phyloP scores from a whole-genome alignment of 2,797 vertebrate species.

The Lithobates sylvaticus region DNA sequence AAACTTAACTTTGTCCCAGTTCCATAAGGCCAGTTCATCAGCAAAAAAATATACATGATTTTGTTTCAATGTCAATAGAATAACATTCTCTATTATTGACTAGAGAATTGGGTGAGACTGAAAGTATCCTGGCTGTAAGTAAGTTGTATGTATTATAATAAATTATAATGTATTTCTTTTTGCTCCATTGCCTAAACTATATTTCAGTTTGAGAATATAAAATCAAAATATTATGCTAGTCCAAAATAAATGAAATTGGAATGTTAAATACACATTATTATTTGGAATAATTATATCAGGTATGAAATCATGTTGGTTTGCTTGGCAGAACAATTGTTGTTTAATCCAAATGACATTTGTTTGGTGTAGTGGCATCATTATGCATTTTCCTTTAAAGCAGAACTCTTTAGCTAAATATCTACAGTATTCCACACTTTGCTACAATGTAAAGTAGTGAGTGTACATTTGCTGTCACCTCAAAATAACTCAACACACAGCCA shows the following conservation, averaged over 20 bases:
- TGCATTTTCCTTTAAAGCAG: too few relatives aligned
- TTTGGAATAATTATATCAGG: slow-evolving; percentile 33
- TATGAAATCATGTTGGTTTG: slow-evolving; percentile 37
- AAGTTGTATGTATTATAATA: slow-evolving; percentile 45
- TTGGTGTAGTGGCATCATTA: background rate
- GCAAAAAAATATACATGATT: slow-evolving; percentile 42
- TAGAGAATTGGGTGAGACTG: slow-evolving; percentile 51
- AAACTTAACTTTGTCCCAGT: slow-evolving; percentile 48
- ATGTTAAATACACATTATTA: slow-evolving; percentile 49
- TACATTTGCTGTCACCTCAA: too few relatives aligned
- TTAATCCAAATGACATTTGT: slow-evolving; percentile 15
- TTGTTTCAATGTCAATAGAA: slow-evolving; percentile 53
- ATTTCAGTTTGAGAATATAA: slow-evolving; percentile 25
- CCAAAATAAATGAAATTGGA: slow-evolving; percentile 53
- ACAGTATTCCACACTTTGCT: too few relatives aligned
- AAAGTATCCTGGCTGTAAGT: slow-evolving; percentile 38
- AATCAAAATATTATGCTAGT: slow-evolving; percentile 34
- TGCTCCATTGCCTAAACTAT: slow-evolving; percentile 22
- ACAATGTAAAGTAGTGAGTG: too few relatives aligned
- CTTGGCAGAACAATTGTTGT: slow-evolving; percentile 6
- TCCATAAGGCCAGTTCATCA: slow-evolving; percentile 39
- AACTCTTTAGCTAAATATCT: too few relatives aligned
- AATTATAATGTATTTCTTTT: slow-evolving; percentile 48
- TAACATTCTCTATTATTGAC: slow-evolving; percentile 42
- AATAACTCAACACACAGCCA: too few relatives aligned